Evolutionary conservation across 2,888 invertebrate species (phyloP).

Genomic region (Choreutis nemorana): DNA sequence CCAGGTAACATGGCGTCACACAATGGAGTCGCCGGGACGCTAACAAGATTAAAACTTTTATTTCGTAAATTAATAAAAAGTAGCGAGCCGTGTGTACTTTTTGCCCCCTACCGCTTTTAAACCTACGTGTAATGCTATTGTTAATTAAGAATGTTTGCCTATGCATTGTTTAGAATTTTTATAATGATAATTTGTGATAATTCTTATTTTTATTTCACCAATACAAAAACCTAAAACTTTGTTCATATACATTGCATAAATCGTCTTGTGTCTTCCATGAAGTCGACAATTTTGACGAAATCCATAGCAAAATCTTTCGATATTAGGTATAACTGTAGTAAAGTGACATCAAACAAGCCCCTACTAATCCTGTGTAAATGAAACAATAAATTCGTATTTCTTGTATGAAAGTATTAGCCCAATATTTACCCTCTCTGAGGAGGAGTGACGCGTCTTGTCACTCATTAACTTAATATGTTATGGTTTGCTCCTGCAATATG

Average conservation of each 20-base stretch:
- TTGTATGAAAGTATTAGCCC: constrained; percentile 15
- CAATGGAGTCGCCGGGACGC: constrained; percentile 48
- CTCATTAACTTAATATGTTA: constrained; percentile 60
- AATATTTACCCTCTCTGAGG: constrained; percentile 20
- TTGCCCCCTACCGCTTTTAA: constrained; percentile 17
- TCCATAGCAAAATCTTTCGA: no score
- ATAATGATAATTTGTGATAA: no score
- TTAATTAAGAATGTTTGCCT: no score
- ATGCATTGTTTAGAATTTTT: no score
- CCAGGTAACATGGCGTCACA: constrained; percentile 50
- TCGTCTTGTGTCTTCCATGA: no score
- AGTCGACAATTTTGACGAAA: no score
- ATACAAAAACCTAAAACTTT: no score
- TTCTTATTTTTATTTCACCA: no score
- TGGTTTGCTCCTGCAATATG: constrained; percentile 46
- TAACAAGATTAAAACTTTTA: constrained; percentile 65
- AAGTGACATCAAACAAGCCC: background rate
- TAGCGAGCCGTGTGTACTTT: constrained; percentile 35
- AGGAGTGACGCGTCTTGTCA: constrained; percentile 41
- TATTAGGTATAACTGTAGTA: no score
- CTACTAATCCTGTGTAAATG: constrained; percentile 37
- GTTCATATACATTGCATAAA: no score
- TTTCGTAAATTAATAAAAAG: constrained; percentile 63
- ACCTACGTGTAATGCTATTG: background rate
- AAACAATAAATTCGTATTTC: constrained; percentile 53